Percentiles rank a stretch among this genome's conserved stretches.
These are phyloP conservation scores for Melanogrammus aeglefinus DNA, from an alignment of 2,797 vertebrate species.

Conservation along the genomic window DNA sequence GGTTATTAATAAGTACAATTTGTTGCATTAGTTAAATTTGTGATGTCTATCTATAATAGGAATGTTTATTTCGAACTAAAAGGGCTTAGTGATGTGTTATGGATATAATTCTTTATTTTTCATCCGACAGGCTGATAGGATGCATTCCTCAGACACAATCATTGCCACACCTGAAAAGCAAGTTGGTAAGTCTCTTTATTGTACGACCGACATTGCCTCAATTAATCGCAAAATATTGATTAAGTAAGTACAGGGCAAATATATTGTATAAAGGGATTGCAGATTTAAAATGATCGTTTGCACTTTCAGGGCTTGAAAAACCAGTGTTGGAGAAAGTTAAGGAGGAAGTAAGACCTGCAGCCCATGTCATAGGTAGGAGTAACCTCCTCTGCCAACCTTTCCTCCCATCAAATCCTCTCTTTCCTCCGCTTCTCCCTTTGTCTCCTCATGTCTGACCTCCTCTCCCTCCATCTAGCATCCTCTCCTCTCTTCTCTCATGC, in stretches of 20 bases:
- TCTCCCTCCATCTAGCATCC: not conserved
- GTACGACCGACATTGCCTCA: not conserved
- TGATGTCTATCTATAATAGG: not conserved
- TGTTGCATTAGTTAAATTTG: not conserved
- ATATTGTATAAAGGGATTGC: conserved; percentile 1
- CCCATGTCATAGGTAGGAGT: conserved; percentile 83
- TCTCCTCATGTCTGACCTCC: not conserved
- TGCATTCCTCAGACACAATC: conserved; percentile 2
- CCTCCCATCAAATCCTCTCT: not conserved
- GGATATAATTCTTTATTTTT: conserved; percentile 39
- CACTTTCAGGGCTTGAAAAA: conserved; percentile 60
- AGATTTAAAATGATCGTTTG: not conserved
- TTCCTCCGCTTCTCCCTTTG: not conserved
- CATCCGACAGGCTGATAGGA: conserved; percentile 39
- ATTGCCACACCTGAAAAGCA: conserved; percentile 69
- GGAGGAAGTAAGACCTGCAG: conserved; percentile 62
- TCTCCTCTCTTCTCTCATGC: conserved; percentile 2
- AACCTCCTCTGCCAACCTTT: not conserved
- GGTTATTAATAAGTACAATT: not conserved
- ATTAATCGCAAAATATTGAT: not conserved
- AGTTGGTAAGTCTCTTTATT: conserved; percentile 73
- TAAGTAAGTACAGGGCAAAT: not conserved
- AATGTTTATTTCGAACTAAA: not conserved
- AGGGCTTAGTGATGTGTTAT: conserved; percentile 32
- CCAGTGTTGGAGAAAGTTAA: conserved; percentile 33